Evolutionary conservation across 2,797 vertebrate species (phyloP), one percentile per base, ranked within the genome.

Genomic region (Halcyon badia): DNA sequence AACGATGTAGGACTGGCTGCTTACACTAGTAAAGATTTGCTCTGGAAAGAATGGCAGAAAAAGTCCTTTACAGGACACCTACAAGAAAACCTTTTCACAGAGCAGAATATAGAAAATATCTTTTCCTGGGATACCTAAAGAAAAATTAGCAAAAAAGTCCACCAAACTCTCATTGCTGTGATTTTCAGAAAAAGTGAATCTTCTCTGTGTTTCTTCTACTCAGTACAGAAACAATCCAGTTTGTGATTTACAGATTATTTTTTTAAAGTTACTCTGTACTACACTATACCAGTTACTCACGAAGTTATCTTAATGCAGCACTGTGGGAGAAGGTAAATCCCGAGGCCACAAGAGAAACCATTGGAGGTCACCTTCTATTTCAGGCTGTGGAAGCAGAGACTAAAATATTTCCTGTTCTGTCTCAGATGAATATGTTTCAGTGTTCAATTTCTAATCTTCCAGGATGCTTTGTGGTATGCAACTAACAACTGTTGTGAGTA

Each of bases 401-500:
- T 94, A 70, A 93, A 94, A 84, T 64, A 82, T 91, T 88, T 82
- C 89, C 87, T 90, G 7, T 82, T 94, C 94, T 93, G 17, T 95
- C 90, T 94, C 93, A 86, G 86, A 48, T 33, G 57, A 95, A 66
- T 75, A 64, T 78, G 78, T 96, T 96, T 97, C 97, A 91, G 2
- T 93, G 94, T 96, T 91, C 94, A 92, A 22, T 84, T 84, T 95
- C 96, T 95, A 75, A 91, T 92, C 95, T 95, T 94, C 88, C 89
- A 91, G 78, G 86, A 94, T 94, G 81, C 94, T 96, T 89, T 97
- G 86, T 89, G 72, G 94, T 96, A 95, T 95, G 95, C 96, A 87
- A 95, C 96, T 97, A 89, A 96, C 96, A 79, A 82, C 97, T 95
- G 90, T 96, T 96, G 91, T 83, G 76, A 97, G 91, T 93, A 91